Evolutionary conservation across 2,888 invertebrate genomes (phyloP).

Genomic region (Gandaritis pyraliata): DNA sequence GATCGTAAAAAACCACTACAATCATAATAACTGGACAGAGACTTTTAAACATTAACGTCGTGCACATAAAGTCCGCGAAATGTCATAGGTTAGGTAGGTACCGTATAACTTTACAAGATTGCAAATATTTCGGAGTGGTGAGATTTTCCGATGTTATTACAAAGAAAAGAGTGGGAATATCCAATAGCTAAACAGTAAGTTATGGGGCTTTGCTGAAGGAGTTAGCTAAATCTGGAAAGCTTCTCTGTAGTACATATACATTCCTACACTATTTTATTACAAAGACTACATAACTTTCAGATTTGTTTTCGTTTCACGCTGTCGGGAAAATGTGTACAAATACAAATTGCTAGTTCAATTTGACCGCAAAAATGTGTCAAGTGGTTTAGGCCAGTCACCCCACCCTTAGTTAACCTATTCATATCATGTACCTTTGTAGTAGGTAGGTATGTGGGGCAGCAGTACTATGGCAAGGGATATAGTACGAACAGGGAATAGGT

Average conservation of each 20-base stretch:
- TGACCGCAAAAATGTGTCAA: constrained; percentile 17
- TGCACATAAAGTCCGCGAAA: constrained; percentile 38
- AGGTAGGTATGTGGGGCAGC: neutral
- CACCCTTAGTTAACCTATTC: constrained; percentile 3
- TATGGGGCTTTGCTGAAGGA: neutral
- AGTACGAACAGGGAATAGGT: constrained; percentile 14
- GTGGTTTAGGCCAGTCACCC: constrained; percentile 20
- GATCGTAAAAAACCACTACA: constrained; percentile 80
- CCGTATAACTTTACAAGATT: constrained; percentile 28
- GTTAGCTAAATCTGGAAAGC: neutral
- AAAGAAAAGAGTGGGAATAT: neutral
- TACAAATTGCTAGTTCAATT: neutral
- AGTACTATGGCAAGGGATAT: too few species aligned
- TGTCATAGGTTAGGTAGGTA: constrained; percentile 45
- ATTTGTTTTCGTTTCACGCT: too few species aligned
- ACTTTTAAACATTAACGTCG: constrained; percentile 72
- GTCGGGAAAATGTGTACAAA: too few species aligned
- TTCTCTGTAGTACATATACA: neutral
- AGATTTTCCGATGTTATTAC: constrained; percentile 18
- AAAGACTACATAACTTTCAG: neutral
- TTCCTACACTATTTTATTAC: neutral
- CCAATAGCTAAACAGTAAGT: neutral
- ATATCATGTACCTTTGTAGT: constrained; percentile 2
- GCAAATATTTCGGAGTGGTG: constrained; percentile 20
- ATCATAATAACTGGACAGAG: constrained; percentile 77